Conservation (phyloP, 2,113 vertebrate species). For the Microcebus griseorufus region DNA sequence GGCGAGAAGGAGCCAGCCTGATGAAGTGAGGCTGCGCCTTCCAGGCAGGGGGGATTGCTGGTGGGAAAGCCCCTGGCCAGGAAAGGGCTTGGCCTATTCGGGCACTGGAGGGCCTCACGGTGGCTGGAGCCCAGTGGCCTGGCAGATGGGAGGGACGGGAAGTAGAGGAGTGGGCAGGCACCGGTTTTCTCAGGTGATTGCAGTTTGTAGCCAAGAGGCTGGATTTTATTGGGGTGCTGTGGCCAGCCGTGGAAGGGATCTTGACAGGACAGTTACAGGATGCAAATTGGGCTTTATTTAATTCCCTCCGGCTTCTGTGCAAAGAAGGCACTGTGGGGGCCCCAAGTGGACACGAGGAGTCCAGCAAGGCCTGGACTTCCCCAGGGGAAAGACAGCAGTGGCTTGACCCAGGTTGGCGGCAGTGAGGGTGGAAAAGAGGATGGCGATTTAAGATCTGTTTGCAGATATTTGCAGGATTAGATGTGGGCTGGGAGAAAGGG, state of each 20-base stretch:
- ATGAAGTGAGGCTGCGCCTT: background rate
- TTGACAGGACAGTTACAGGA: background rate
- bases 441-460: background rate
- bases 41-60: background rate
- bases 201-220: background rate
- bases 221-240: background rate
- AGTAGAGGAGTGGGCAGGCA: background rate
- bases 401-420: background rate
- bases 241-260: background rate
- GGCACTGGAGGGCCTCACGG: background rate
- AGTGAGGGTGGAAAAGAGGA: background rate
- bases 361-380: background rate
- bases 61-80: background rate
- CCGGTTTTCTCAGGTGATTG: too few relatives aligned
- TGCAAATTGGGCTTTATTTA: background rate
- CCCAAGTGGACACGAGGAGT: accelerated
- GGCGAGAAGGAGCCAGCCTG: background rate
- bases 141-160: background rate
- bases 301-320: background rate
- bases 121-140: background rate
- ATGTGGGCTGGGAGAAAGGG: background rate
- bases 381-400: background rate
- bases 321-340: background rate
- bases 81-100: background rate
- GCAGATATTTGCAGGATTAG: background rate